Evolutionary conservation across 2,113 vertebrate species (phyloP).

Genomic region (Ictalurus punctatus): DNA sequence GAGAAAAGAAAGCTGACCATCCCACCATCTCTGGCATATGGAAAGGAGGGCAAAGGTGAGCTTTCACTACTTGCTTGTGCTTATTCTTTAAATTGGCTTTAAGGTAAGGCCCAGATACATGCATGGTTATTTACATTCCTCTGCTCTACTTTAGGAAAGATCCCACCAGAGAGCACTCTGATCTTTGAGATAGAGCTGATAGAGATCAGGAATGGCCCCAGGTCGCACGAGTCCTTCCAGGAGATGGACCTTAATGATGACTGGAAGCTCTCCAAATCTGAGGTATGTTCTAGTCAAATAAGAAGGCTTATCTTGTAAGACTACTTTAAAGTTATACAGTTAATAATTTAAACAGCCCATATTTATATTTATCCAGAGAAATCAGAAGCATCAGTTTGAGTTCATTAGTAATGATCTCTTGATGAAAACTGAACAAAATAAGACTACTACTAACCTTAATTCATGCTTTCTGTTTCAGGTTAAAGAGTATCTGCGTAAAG

Average conservation of each 20-base stretch:
- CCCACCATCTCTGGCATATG: conserved; percentile 87
- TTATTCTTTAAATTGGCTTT: not conserved
- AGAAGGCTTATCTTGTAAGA: not conserved
- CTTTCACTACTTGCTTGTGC: not conserved
- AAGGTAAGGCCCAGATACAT: not conserved
- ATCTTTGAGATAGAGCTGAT: conserved; percentile 90
- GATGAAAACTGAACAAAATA: not conserved
- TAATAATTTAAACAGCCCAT: not conserved
- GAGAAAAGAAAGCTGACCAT: conserved; percentile 88
- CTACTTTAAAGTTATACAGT: not conserved
- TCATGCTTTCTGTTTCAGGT: conserved; percentile 73
- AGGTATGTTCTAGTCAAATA: conserved; percentile 71
- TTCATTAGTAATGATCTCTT: not conserved
- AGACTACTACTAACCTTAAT: not conserved
- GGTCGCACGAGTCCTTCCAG: conserved; percentile 96
- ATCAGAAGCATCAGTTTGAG: not conserved
- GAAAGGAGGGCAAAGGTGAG: conserved; percentile 96
- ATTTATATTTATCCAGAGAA: not conserved
- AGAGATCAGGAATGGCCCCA: conserved; percentile 93
- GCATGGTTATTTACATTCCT: not conserved
- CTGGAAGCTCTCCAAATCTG: conserved; percentile 91
- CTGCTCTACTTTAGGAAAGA: conserved; percentile 79
- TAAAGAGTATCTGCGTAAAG: conserved; percentile 89
- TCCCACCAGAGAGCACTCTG: conserved; percentile 91
- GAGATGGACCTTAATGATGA: conserved; percentile 98